Percentiles rank a stretch among this genome's conserved stretches.
Evolutionary conservation across 2,113 vertebrate species (phyloP).

Genomic region (Neomonachus schauinslandi): DNA sequence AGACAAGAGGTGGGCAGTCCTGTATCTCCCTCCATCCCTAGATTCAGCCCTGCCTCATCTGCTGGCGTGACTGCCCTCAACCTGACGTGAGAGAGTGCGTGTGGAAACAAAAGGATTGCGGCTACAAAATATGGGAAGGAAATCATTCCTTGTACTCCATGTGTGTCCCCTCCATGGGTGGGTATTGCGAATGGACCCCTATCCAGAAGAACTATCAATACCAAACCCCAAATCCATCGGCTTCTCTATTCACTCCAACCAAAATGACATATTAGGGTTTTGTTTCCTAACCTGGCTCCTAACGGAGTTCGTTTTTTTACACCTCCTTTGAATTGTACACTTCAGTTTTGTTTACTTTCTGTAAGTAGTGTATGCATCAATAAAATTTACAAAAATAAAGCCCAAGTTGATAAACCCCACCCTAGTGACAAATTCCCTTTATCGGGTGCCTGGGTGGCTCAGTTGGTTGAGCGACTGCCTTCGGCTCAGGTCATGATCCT

Average conservation of each 20-base stretch:
- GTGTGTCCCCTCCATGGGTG: neutral
- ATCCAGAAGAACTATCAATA: rapidly evolving
- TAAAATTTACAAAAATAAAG: constrained; percentile 37
- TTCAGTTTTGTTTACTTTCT: neutral
- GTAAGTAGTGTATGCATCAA: neutral
- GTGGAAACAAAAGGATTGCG: neutral
- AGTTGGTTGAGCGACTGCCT: too few species aligned
- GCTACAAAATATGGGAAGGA: rapidly evolving
- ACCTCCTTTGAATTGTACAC: neutral
- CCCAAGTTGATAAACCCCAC: neutral
- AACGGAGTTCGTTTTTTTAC: neutral
- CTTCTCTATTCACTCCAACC: neutral
- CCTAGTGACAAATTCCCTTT: neutral
- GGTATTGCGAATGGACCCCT: neutral
- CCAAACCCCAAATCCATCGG: rapidly evolving
- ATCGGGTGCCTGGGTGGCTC: too few species aligned
- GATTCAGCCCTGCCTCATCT: neutral
- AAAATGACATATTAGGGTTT: neutral
- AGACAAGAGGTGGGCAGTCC: neutral
- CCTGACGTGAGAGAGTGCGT: neutral
- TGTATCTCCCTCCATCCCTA: neutral
- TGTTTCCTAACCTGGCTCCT: neutral
- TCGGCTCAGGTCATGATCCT: too few species aligned
- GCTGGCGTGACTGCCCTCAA: neutral
- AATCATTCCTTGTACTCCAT: neutral